phyloP scores from a whole-genome alignment of 2,113 vertebrate species.

The Amphiprion percula region DNA sequence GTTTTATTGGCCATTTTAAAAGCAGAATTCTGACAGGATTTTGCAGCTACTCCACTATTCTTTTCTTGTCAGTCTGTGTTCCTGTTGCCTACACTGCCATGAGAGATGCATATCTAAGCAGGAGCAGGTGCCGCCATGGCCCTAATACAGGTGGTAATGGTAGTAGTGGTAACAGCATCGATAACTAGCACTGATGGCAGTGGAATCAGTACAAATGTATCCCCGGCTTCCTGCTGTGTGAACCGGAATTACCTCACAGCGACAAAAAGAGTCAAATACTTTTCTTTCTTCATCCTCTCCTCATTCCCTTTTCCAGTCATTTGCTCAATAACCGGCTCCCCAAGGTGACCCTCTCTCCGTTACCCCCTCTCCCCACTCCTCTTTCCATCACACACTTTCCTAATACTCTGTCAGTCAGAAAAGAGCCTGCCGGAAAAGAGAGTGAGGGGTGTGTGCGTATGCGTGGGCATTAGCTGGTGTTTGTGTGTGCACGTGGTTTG shows the following conservation, averaged over 20 bases:
- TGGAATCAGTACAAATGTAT: conserved; percentile 3
- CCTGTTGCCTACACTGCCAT: neutral
- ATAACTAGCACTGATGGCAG: conserved; percentile 12
- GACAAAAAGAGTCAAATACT: conserved; percentile 1
- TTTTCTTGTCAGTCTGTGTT: neutral
- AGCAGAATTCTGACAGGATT: no score
- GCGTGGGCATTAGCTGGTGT: conserved; percentile 26
- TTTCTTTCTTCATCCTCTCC: conserved; percentile 20
- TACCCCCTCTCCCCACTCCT: neutral
- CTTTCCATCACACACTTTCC: conserved; percentile 54
- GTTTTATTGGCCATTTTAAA: no score
- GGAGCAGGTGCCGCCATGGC: neutral
- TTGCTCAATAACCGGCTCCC: conserved; percentile 21
- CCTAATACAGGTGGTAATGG: neutral
- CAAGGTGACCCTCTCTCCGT: conserved; percentile 54
- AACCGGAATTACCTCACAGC: conserved; percentile 25
- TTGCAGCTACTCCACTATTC: no score
- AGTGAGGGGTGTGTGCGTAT: conserved; percentile 10
- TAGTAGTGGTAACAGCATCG: neutral
- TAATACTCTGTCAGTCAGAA: conserved; percentile 71
- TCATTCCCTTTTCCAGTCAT: conserved; percentile 24
- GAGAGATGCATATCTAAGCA: neutral
- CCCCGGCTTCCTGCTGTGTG: conserved; percentile 3
- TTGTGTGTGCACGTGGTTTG: conserved; percentile 24
- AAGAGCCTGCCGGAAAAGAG: conserved; percentile 41